Evolutionary conservation across 2,888 invertebrate genomes (phyloP), one percentile per base, ranked within the genome.

Genomic region (Agonopterix arenella): DNA sequence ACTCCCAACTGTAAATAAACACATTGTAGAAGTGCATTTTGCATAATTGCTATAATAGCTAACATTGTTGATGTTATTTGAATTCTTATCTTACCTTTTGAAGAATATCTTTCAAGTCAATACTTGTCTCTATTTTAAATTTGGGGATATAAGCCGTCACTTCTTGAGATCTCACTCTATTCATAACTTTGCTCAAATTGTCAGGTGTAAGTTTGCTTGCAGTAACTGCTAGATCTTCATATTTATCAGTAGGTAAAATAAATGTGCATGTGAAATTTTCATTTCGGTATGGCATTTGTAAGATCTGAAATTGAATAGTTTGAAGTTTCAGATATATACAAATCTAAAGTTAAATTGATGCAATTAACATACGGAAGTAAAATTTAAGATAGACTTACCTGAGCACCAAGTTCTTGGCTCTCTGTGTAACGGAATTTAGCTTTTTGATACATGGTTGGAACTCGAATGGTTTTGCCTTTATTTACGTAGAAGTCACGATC

Each of bases 211-310:
- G 38, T n/a, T 38, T 38, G 38, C n/a, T n/a, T 9, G n/a, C 38
- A 10, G 38, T 38, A 38, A 10, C 4, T 38, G 38, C n/a, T 38
- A 96, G 66, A 18, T 18, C 18, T 0, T 82, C 76, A 0, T 66
- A 54, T 36, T 96, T 83, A 1, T 96, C 96, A 43, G 92, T 44
- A 95, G 83, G 41, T 96, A 84, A 0, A 95, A 62, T 90, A 96
- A 92, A 45, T 93, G 93, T 11, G 94, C 70, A 44, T 9, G 43
- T 13, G 10, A 40, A 46, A 54, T 93, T 88, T 0, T 90, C 86
- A 48, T 93, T 92, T 64, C 88, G 80, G 69, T 96, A 97, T 0
- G 93, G 93, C 63, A 97, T 53, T 75, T 94, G 93, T 44, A 97
- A 67, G 10, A 94, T 90, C 92, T 90, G 47, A 48, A 18, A 18